Conservation (phyloP, 1,140 invertebrate species). For the Lasaia peninsularis region DNA sequence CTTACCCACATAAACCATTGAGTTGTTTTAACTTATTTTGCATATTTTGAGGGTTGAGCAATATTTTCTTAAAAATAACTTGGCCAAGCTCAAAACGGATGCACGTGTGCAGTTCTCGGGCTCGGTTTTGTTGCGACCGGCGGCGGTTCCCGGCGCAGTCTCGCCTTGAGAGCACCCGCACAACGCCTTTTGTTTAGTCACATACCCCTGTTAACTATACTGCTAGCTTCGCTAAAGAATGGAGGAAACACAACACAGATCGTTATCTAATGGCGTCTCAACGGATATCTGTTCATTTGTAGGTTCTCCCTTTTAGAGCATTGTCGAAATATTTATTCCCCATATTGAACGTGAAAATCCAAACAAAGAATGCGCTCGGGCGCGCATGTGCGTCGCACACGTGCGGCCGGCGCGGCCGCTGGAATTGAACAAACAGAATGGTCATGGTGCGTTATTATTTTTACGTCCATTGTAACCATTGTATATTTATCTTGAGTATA, state of each 20-base stretch:
- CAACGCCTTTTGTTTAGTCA: constrained; percentile 34
- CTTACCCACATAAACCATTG: neutral
- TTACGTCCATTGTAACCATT: constrained; percentile 14
- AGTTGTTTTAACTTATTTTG: constrained; percentile 1
- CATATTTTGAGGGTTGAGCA: constrained; percentile 13
- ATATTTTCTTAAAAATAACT: constrained; percentile 50
- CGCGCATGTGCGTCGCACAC: constrained; percentile 58
- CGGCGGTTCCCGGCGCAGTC: constrained; percentile 24
- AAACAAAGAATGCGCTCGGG: constrained; percentile 54
- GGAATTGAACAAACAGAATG: constrained; percentile 57
- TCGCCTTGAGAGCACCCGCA: constrained; percentile 26
- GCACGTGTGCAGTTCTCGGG: constrained; percentile 58
- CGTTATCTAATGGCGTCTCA: constrained; percentile 31
- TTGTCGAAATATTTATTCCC: constrained; percentile 75
- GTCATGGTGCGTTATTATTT: constrained; percentile 40
- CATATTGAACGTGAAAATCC: constrained; percentile 70
- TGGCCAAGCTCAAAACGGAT: constrained; percentile 56
- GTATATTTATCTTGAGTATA: constrained; percentile 12
- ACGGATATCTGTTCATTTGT: constrained; percentile 62
- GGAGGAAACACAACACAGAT: constrained; percentile 23
- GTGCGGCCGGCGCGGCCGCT: constrained; percentile 47
- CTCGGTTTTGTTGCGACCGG: constrained; percentile 52
- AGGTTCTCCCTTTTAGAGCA: constrained; percentile 61
- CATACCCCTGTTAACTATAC: constrained; percentile 18
- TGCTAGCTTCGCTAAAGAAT: constrained; percentile 14